Base-by-base conservation (phyloP, 1,140 invertebrate genomes). In the Teleogryllus occipitalis region DNA sequence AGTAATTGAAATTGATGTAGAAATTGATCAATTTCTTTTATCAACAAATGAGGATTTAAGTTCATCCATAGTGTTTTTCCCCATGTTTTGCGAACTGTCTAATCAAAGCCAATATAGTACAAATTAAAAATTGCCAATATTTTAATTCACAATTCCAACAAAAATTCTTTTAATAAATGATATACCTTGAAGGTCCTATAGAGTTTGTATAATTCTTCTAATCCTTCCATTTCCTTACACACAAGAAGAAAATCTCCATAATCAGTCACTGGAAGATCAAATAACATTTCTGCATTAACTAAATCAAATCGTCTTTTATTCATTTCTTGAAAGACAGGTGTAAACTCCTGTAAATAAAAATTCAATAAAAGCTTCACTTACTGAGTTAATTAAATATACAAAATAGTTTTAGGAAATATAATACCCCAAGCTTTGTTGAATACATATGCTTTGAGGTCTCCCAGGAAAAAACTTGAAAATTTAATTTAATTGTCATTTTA, bases 11-110 rank as follows among this genome's bases (percentile, higher is more conserved):
- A 95, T 81, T 93, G 91, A 83, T 93, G 94, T 47, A 97, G 86
- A 85, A 93, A 97, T 74, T 88, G 88, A 80, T 97, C 95, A 83
- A 97, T 96, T 21, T 95, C 96, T 81, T 97, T 94, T 22, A 94
- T 90, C 8, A 97, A 85, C 7, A 92, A 89, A 82, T 94, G 91
- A 2, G 96, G 92, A 86, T 97, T 93, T 14, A 97, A 87, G 85
- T 97, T 92, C 4, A 89, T 90, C 96, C 96, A 97, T 8, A 97
- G 85, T 0, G 93, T 96, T 84, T 94, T 92, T 7, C 94, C 90
- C 96, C 96, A 97, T 5, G 88, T 82, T 77, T 96, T 91, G 47
- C 94, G 89, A 0, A 92, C 92, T 79, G 83, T 83, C 86, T 89
- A 47, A 77, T 1, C 10, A 65, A 10, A 65, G 54, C 5, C 27